These are phyloP conservation scores for Platichthys flesus DNA, from an alignment of 2,113 vertebrate genomes.

Conservation along the genomic window DNA sequence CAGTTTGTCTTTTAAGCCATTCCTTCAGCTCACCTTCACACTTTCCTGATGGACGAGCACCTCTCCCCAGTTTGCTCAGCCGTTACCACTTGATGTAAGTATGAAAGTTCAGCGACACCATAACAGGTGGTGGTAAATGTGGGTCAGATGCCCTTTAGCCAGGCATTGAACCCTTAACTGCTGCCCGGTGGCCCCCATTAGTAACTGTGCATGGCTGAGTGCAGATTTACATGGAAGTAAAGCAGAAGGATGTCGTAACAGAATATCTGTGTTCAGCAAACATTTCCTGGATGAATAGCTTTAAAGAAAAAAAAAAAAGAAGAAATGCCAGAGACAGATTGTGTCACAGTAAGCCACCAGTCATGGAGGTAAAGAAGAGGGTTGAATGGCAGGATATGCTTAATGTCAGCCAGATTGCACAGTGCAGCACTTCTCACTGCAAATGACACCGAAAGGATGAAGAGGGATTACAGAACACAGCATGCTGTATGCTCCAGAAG, in stretches of 20 bases:
- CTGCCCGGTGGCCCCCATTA: background rate
- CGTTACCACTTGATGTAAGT: background rate
- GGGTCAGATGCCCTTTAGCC: background rate
- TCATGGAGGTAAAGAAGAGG: constrained; percentile 67
- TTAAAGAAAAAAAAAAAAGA: constrained; percentile 44
- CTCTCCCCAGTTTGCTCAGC: background rate
- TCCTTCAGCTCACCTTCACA: no score
- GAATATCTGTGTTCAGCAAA: constrained; percentile 59
- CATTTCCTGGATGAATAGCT: constrained; percentile 48
- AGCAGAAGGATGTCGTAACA: constrained; percentile 4
- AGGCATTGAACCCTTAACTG: background rate
- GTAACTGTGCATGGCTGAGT: background rate
- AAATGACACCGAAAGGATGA: constrained; percentile 73
- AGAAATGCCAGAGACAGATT: constrained; percentile 66
- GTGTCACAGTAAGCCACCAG: constrained; percentile 71
- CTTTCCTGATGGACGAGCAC: background rate
- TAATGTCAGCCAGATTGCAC: constrained; percentile 77
- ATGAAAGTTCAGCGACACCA: background rate
- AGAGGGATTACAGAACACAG: constrained; percentile 70
- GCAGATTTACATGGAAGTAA: background rate
- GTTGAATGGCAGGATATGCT: constrained; percentile 73
- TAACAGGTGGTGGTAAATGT: background rate
- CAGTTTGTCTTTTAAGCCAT: no score
- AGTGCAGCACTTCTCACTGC: constrained; percentile 68
- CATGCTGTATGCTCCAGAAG: constrained; percentile 42